Base-by-base conservation (phyloP, 2,797 vertebrate genomes). In the Sebastes taczanowskii region DNA sequence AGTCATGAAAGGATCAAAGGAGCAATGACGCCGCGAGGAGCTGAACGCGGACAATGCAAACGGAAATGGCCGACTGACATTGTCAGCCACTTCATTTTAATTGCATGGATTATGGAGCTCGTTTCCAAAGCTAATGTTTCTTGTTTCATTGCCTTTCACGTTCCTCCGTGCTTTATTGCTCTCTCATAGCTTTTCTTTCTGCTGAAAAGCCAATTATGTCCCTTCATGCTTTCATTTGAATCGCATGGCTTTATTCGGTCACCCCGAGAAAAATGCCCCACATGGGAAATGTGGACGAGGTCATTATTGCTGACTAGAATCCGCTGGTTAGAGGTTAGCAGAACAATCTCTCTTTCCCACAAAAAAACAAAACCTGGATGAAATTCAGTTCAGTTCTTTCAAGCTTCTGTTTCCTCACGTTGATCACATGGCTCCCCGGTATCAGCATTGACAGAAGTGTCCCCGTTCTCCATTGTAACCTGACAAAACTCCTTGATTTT, bases 101-200 rank as follows among this genome's bases (percentile, higher is more conserved):
- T 92, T 92, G 88, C 79, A 77, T 35, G 87, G 88, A 92, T 93
- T 90, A 91, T 90, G 86, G 82, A 82, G 87, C 88, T 90, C 88
- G 71, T 92, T 92, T 90, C 86, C 79, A 89, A 86, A 89, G 83
- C 88, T 91, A 92, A 92, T 93, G 88, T 92, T 93, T 92, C 86
- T 84, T 90, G 88, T 92, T 93, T 90, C 82, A 82, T 85, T 85
- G 79, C 71, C 82, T 89, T 86, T 87, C 84, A 84, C 85, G 71
- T 82, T 82, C 84, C 61, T 49, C 70, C 35, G 60, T 70, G 66
- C 84, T 89, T 87, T 79, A 90, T 88, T 87, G 78, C 89, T 89
- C 88, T 74, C 70, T 77, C 69, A 25, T 49, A 75, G 88, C 83
- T 80, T 90, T 88, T 88, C 80, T 83, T 86, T 78, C 77, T 72